Percentiles rank a stretch among this genome's conserved stretches.
phyloP scores from a whole-genome alignment of 2,888 invertebrate genomes.

The Cataglyphis cursor region DNA sequence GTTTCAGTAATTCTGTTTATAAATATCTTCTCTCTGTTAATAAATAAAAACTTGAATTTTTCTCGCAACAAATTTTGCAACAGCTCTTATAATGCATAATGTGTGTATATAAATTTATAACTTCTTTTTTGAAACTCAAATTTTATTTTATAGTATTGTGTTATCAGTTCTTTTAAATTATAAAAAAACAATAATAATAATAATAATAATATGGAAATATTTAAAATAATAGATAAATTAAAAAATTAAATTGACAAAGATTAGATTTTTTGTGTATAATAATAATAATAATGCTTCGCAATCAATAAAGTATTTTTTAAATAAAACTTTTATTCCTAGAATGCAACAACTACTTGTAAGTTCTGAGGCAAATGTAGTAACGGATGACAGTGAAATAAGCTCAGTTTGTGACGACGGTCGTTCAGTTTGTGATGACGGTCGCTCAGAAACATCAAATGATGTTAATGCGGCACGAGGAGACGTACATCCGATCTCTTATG shows the following conservation, averaged over 20 bases:
- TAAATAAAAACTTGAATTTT: not conserved
- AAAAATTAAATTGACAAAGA: not conserved
- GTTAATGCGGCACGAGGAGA: conserved; percentile 51
- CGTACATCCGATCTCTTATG: conserved; percentile 77
- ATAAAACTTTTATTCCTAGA: conserved; percentile 29
- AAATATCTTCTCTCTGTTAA: not conserved
- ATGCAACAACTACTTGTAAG: not conserved
- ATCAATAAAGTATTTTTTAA: not conserved
- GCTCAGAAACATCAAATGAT: conserved; percentile 76
- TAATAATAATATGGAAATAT: not conserved
- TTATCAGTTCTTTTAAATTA: not conserved
- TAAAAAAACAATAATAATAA: not conserved
- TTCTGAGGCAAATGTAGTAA: not conserved
- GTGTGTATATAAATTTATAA: not conserved
- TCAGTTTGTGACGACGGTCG: conserved; percentile 77
- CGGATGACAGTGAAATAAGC: conserved; percentile 75
- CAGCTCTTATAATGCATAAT: not conserved
- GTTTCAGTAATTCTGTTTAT: not conserved
- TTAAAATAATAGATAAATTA: not conserved
- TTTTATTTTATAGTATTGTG: not conserved
- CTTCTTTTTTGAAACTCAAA: not conserved
- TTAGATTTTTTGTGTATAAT: not conserved
- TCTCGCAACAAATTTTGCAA: not conserved
- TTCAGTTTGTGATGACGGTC: conserved; percentile 75
- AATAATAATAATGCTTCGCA: not conserved